Evolutionary conservation across 2,888 invertebrate species (phyloP).

Genomic region (Tridacna gigas): DNA sequence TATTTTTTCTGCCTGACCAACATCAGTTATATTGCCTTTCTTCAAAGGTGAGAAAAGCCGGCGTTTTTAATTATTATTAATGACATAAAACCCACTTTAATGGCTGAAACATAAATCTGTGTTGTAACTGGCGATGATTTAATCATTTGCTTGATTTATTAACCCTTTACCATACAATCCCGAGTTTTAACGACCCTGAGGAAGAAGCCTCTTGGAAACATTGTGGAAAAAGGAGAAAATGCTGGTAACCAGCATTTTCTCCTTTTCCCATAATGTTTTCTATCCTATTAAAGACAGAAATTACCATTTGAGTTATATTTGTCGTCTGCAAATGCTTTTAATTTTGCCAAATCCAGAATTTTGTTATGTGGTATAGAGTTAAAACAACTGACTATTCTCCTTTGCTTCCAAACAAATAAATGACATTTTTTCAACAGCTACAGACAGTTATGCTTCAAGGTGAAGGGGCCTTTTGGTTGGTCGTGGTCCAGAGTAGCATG

Average conservation of each 20-base stretch:
- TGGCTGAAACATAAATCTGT: background rate
- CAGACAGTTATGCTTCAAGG: no score
- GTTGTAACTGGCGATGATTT: background rate
- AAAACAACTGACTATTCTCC: no score
- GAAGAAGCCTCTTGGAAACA: background rate
- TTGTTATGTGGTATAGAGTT: no score
- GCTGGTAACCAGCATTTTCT: background rate
- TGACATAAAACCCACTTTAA: background rate
- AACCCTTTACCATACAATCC: background rate
- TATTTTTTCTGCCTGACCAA: background rate
- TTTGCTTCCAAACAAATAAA: no score
- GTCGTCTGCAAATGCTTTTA: no score
- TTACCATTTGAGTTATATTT: no score
- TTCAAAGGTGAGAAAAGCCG: background rate
- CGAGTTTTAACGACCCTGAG: background rate
- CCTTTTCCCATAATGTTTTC: background rate
- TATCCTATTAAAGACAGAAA: background rate
- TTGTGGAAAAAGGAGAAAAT: background rate
- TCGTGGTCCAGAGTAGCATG: no score
- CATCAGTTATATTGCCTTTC: background rate
- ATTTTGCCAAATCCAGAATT: no score
- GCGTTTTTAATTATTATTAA: background rate
- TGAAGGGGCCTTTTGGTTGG: no score
- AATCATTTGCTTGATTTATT: background rate
- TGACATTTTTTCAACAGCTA: no score